phyloP scores from a whole-genome alignment of 2,797 vertebrate genomes.

The Pipistrellus kuhlii region DNA sequence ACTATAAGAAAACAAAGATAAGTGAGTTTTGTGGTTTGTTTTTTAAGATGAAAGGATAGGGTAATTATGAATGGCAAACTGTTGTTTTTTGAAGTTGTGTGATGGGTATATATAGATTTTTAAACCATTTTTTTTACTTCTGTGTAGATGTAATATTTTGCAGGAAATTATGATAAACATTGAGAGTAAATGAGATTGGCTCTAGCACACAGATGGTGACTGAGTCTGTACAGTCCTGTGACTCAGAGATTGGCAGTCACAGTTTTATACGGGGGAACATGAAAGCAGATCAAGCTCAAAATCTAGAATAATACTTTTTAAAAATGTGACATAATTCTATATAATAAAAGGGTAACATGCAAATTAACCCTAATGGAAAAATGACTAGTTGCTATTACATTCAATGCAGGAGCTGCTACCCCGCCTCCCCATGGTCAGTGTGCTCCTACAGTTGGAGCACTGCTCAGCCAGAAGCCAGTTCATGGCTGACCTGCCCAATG shows the following conservation, averaged over 20 bases:
- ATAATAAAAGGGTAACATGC: too few species aligned
- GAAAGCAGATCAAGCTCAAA: background rate
- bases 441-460: too few species aligned
- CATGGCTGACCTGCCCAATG: too few species aligned
- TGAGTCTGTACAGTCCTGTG: background rate
- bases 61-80: background rate
- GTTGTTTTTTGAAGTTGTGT: background rate
- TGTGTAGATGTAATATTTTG: background rate
- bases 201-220: background rate
- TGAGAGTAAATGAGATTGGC: background rate
- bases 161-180: background rate
- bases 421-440: too few species aligned
- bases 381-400: rapidly evolving
- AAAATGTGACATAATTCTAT: background rate
- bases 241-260: background rate
- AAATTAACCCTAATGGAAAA: too few species aligned
- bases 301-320: background rate
- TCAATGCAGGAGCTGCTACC: too few species aligned
- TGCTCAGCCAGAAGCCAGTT: too few species aligned
- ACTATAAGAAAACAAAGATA: background rate
- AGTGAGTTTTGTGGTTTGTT: background rate
- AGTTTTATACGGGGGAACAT: background rate
- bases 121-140: background rate
- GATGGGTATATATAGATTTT: background rate
- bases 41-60: background rate